Conservation (phyloP, 2,888 invertebrate genomes). For the Bibio marci region DNA sequence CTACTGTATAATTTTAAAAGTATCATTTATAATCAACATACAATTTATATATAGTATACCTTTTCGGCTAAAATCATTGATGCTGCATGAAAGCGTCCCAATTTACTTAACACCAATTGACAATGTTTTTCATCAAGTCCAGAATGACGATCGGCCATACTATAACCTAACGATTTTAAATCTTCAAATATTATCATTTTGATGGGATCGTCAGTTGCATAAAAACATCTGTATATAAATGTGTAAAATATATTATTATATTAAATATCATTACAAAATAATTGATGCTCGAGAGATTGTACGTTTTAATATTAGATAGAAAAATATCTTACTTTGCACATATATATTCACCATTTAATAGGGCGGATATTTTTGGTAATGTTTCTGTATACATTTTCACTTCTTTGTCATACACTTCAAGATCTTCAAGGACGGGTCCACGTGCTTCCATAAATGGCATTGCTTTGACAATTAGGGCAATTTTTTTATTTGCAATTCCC, state of each 20-base stretch:
- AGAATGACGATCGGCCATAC: constrained; percentile 31
- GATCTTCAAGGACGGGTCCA: constrained; percentile 8
- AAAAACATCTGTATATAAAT: background rate
- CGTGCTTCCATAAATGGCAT: constrained; percentile 1
- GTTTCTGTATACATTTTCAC: constrained; percentile 12
- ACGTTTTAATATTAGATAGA: too few relatives aligned
- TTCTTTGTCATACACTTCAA: constrained; percentile 13
- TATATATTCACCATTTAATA: constrained; percentile 8
- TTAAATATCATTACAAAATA: too few relatives aligned
- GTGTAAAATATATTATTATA: background rate
- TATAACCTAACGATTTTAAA: constrained; percentile 31
- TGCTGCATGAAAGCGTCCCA: constrained; percentile 36
- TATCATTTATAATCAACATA: too few relatives aligned
- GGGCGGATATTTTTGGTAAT: constrained; percentile 10
- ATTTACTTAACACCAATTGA: constrained; percentile 29
- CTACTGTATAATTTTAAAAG: too few relatives aligned
- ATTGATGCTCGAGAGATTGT: too few relatives aligned
- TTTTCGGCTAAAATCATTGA: constrained; percentile 34
- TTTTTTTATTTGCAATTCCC: constrained; percentile 16
- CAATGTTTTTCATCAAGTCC: constrained; percentile 36
- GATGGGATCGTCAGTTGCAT: constrained; percentile 3
- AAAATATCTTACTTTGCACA: constrained; percentile 11
- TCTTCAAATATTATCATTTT: constrained; percentile 32
- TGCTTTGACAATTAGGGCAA: constrained; percentile 22
- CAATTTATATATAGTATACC: too few relatives aligned